Evolutionary conservation across 1,140 invertebrate genomes (phyloP).

Genomic region (Drosophila takahashii): DNA sequence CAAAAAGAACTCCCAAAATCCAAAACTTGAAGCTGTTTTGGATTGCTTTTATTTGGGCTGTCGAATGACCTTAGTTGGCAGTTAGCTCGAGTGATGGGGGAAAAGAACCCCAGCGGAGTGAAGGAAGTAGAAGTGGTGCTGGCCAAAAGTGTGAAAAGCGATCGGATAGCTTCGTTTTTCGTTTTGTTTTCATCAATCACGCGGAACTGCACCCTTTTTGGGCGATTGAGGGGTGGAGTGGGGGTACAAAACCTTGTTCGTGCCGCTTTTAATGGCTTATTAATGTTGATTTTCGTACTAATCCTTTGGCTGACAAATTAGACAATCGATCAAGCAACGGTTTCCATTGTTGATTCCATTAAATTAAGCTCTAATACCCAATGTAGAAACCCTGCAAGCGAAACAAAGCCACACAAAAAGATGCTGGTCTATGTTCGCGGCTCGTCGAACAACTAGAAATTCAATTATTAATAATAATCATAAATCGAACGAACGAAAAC

Average conservation of each 20-base stretch:
- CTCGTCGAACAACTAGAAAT: slow-evolving; percentile 64
- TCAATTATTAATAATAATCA: slow-evolving; percentile 71
- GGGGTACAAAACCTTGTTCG: slow-evolving; percentile 58
- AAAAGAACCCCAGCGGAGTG: slow-evolving; percentile 23
- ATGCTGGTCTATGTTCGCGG: slow-evolving; percentile 67
- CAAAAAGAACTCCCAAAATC: slow-evolving; percentile 49
- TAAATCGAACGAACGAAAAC: slow-evolving; percentile 62
- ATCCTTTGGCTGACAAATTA: slow-evolving; percentile 72
- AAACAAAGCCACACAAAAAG: slow-evolving; percentile 32
- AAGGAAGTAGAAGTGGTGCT: slow-evolving; percentile 26
- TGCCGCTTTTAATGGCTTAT: slow-evolving; percentile 69
- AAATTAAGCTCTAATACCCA: slow-evolving; percentile 42
- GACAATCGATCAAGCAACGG: slow-evolving; percentile 69
- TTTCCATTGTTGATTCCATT: slow-evolving; percentile 57
- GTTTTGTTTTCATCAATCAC: slow-evolving; percentile 64
- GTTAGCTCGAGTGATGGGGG: slow-evolving; percentile 4
- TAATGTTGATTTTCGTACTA: slow-evolving; percentile 64
- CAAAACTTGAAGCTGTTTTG: slow-evolving; percentile 16
- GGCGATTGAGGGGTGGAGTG: slow-evolving; percentile 6
- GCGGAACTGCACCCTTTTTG: slow-evolving; percentile 58
- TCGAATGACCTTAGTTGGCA: slow-evolving; percentile 33
- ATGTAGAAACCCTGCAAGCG: slow-evolving; percentile 34
- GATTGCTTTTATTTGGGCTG: slow-evolving; percentile 26
- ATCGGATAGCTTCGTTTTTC: slow-evolving; percentile 36
- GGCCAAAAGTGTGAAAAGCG: slow-evolving; percentile 51